These are phyloP conservation scores for Sesamia nonagrioides DNA, from an alignment of 1,140 invertebrate species.

Conservation along the genomic window DNA sequence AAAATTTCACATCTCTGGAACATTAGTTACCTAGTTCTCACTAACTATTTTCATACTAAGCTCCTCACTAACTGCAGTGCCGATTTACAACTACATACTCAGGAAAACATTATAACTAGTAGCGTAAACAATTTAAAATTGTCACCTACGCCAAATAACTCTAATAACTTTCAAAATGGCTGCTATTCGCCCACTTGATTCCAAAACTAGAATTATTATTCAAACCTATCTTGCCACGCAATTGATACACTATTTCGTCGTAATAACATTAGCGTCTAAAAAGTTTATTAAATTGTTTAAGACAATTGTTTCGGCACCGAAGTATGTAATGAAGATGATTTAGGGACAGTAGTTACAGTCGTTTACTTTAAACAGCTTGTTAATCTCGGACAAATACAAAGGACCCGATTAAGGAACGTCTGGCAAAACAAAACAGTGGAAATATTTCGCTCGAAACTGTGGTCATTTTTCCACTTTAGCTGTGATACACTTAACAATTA, in stretches of 20 bases:
- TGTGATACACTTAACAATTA: no score
- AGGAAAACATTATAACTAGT: slow-evolving; percentile 53
- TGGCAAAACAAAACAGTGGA: neutral
- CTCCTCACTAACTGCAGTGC: neutral
- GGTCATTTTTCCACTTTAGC: no score
- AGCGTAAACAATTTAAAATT: slow-evolving; percentile 67
- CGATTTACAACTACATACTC: slow-evolving; percentile 7
- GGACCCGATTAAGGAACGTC: neutral
- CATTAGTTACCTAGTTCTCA: neutral
- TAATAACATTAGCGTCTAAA: slow-evolving; percentile 4
- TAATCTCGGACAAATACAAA: neutral
- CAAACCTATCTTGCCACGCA: slow-evolving; percentile 30
- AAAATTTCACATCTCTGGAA: neutral
- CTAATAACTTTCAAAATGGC: slow-evolving; percentile 76
- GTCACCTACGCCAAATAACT: slow-evolving; percentile 72
- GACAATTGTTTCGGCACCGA: neutral
- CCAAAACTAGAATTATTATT: slow-evolving; percentile 54
- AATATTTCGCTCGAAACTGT: no score
- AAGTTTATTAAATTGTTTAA: slow-evolving; percentile 5
- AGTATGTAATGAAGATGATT: neutral
- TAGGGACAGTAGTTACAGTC: neutral
- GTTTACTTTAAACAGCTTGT: neutral
- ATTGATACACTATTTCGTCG: slow-evolving; percentile 29
- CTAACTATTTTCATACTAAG: neutral
- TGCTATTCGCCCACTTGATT: slow-evolving; percentile 70